Conservation (phyloP, 1,140 invertebrate species). For the Neuroterus valhalla region DNA sequence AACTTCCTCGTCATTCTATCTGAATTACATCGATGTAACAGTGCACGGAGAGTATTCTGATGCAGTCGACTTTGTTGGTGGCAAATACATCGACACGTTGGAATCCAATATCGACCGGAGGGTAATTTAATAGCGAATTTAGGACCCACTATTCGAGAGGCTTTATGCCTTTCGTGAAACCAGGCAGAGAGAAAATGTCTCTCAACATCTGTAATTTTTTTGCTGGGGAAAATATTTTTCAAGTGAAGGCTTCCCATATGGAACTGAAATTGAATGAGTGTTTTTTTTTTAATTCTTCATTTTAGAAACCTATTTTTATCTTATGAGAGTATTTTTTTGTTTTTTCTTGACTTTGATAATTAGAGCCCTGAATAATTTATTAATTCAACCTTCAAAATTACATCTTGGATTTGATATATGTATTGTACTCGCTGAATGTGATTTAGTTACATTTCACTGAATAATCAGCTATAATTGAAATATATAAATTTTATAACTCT, state of each 20-base stretch:
- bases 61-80: constrained; percentile 4
- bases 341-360: too few relatives aligned
- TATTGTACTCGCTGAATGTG: too few relatives aligned
- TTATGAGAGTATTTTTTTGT: background rate
- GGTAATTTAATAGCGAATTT: constrained; percentile 13
- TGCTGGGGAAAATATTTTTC: background rate
- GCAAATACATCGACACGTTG: constrained; percentile 9
- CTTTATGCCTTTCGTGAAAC: constrained; percentile 17
- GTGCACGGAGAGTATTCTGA: background rate
- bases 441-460: too few relatives aligned
- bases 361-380: too few relatives aligned
- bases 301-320: background rate
- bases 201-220: background rate
- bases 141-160: background rate
- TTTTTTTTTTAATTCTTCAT: background rate
- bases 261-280: background rate
- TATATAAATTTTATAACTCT: too few relatives aligned
- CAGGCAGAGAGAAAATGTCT: background rate
- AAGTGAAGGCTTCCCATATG: background rate
- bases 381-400: too few relatives aligned
- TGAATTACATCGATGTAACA: constrained; percentile 22
- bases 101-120: constrained; percentile 13
- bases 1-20: constrained; percentile 15
- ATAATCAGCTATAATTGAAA: too few relatives aligned
- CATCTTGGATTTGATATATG: too few relatives aligned